Base-by-base conservation (phyloP, 30 jellyfish, hydroid and myxozoan genomes). In the Haliclystus octoradiatus region DNA sequence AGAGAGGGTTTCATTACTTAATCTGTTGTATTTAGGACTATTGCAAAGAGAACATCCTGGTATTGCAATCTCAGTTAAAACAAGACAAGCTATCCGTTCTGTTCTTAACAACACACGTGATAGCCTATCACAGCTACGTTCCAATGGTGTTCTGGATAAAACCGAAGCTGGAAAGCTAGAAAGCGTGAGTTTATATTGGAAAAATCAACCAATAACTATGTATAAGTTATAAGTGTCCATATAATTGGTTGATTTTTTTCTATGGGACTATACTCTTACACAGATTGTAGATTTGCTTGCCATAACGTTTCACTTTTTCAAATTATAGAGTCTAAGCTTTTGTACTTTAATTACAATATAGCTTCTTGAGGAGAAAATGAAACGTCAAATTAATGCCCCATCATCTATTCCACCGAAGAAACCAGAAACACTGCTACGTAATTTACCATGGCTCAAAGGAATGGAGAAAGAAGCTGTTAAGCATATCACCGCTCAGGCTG, bases 41-140 rank as follows among this genome's bases (percentile, higher is more conserved):
- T 83, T 86, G 15, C 96, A 86, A 68, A 75, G 96, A 29, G 87
- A 86, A 50, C 96, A 86, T 52, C 96, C 96, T 32, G 96, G 96
- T 30, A 86, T 86, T 50, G 96, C 96, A 22, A 86, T 86, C 30
- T 86, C 96, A 0, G 96, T 86, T 2, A 86, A 86, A 76, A 86
- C 96, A 50, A 70, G 96, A 62, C 96, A 86, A 66, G 96, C 94
- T 7, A 74, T 86, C 14, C 92, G 94, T 15, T 79, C 94, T 5
- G 96, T 86, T 0, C 49, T 86, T 75, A 86, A 86, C 75, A 86
- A 73, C 62, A 76, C 93, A 30, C 34, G 85, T 33, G 96, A 86
- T 65, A 74, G 88, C 1, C 52, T 86, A 49, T 62, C 92, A 1
- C 81, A 86, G 25, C 72, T 86, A 9, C 50, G 96, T 33, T 78